Evolutionary conservation across 2,888 invertebrate genomes (phyloP).

Genomic region (Molorchus minor): DNA sequence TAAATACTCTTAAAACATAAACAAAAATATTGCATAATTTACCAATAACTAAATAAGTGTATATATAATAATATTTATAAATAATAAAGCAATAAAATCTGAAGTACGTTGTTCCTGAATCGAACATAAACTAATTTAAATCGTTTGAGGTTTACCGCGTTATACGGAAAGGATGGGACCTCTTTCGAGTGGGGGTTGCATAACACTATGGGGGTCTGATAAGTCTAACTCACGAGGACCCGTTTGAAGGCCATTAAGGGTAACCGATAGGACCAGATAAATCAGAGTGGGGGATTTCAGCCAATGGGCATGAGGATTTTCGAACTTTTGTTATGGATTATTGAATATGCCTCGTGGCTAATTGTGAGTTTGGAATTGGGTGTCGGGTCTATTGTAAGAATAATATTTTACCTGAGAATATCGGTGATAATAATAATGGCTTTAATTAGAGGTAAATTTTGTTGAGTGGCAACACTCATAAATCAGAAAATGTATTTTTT

Average conservation of each 20-base stretch:
- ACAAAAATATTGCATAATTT: background rate
- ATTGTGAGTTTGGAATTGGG: conserved; percentile 33
- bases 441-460: background rate
- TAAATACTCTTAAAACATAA: background rate
- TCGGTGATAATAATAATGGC: conserved; percentile 1
- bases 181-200: conserved; percentile 47
- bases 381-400: conserved; percentile 12
- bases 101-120: conserved; percentile 50
- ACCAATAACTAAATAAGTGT: no score
- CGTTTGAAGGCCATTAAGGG: conserved; percentile 56
- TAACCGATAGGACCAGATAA: conserved; percentile 54
- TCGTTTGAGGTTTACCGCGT: conserved; percentile 54
- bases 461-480: conserved; percentile 5
- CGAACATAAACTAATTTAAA: conserved; percentile 56
- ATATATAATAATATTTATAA: conserved; percentile 19
- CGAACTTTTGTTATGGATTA: conserved; percentile 49
- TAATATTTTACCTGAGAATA: conserved; percentile 25
- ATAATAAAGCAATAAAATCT: conserved; percentile 48
- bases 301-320: conserved; percentile 57
- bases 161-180: conserved; percentile 36
- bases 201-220: conserved; percentile 44
- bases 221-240: conserved; percentile 45
- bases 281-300: conserved; percentile 51
- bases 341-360: conserved; percentile 42
- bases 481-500: no score